Base-by-base conservation (phyloP, 2,888 invertebrate genomes). In the Trissonchulus sp. region DNA sequence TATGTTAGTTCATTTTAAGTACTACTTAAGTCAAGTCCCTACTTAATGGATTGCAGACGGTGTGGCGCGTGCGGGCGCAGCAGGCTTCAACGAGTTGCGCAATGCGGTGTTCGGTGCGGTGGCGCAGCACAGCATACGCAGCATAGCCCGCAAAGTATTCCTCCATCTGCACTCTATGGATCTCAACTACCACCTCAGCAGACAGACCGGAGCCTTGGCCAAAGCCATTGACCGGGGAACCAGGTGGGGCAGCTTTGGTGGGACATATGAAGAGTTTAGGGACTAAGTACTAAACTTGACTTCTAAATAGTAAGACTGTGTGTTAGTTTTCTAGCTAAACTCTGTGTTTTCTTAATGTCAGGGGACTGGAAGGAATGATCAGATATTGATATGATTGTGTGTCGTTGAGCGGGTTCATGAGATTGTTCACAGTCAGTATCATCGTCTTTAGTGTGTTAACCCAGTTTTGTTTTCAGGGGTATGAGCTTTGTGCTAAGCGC, bases 61-160 rank as follows among this genome's bases (percentile, higher is more conserved):
- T 76, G 87, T 93, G 77, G 96, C 97, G 0, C 89, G 98, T 79
- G 91, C 91, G 1, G 91, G 93, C 71, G 91, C 97, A 1, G 91
- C 94, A 0, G 92, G 92, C 33, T 94, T 98, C 86, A 98, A 96
- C 87, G 99, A 99, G 87, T 86, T 99, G 30, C 88, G 98, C 48
- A 99, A 98, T 88, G 98, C 98, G 0, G 94, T 99, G 68, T 99
- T 99, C 87, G 96, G 96, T 0, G 91, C 90, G 84, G 99, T 99
- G 2, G 96, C 99, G 0, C 98, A 99, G 84, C 92, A 93, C 86
- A 98, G 98, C 30, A 96, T 99, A 79, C 88, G 98, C 72, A 90
- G 90, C 85, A 92, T 99, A 77, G 95, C 98, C 0, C 91, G 90
- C 84, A 94, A 94, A 85, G 96, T 99, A 38, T 99, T 99, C 86